Conservation (phyloP, 1,140 invertebrate genomes). For the Tetramorium parvispinum region DNA sequence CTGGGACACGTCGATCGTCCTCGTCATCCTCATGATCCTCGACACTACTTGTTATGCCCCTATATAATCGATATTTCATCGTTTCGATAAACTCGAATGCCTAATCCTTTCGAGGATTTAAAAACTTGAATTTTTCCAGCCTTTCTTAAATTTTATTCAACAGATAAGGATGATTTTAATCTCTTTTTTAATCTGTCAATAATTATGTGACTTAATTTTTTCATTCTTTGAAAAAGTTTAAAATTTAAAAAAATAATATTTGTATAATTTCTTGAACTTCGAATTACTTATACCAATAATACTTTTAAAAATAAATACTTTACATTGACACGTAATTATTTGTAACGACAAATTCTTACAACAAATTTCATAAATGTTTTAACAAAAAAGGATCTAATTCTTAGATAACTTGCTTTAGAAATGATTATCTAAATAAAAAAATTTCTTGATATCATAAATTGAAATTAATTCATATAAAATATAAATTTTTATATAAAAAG, state of each 20-base stretch:
- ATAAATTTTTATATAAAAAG: background rate
- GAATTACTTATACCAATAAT: background rate
- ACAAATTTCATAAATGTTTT: background rate
- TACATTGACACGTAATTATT: background rate
- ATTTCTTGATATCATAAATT: background rate
- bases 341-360: background rate
- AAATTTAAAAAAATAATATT: background rate
- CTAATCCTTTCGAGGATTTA: background rate
- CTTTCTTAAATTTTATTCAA: background rate
- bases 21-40: conserved; percentile 44
- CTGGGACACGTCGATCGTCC: conserved; percentile 67
- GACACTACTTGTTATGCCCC: conserved; percentile 33
- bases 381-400: background rate
- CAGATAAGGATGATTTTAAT: background rate
- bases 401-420: background rate
- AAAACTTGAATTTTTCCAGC: background rate
- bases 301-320: background rate
- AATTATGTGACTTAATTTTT: background rate
- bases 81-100: background rate
- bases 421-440: background rate
- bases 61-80: conserved; percentile 6
- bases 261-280: background rate
- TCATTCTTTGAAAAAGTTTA: background rate
- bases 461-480: background rate
- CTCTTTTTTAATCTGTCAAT: background rate